Conservation (phyloP, 2,888 invertebrate genomes). For the Diarsia brunnea region DNA sequence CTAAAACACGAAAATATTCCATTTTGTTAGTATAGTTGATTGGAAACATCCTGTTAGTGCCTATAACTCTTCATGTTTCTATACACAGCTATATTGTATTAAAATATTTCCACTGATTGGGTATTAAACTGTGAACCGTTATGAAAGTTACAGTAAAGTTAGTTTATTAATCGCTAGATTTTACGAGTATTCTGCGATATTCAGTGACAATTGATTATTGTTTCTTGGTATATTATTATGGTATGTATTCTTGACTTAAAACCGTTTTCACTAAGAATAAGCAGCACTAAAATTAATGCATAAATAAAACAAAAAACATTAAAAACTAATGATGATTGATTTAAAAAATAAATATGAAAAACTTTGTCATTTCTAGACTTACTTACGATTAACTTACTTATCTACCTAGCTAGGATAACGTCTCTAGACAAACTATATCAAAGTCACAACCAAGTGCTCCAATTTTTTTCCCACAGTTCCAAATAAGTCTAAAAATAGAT, state of each 20-base stretch:
- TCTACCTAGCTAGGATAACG: neutral
- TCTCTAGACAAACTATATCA: neutral
- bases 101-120: slow-evolving; percentile 6
- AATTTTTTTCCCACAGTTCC: slow-evolving; percentile 21
- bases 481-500: slow-evolving; percentile 28
- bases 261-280: neutral
- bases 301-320: too few relatives aligned
- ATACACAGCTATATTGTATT: slow-evolving; percentile 25
- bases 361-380: neutral
- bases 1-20: slow-evolving; percentile 8
- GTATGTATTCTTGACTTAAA: too few relatives aligned
- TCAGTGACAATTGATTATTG: neutral
- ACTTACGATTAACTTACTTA: neutral
- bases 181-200: slow-evolving; percentile 5
- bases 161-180: neutral
- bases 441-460: neutral
- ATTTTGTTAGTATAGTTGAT: slow-evolving; percentile 23
- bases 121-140: neutral
- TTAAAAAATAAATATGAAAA: neutral
- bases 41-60: slow-evolving; percentile 20
- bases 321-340: too few relatives aligned
- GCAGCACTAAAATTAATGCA: neutral
- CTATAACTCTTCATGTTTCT: slow-evolving; percentile 37
- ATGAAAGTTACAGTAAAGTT: slow-evolving; percentile 3
- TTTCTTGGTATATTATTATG: too few relatives aligned